phyloP scores from a whole-genome alignment of 2,797 vertebrate genomes.

The Tragopan temminckii region DNA sequence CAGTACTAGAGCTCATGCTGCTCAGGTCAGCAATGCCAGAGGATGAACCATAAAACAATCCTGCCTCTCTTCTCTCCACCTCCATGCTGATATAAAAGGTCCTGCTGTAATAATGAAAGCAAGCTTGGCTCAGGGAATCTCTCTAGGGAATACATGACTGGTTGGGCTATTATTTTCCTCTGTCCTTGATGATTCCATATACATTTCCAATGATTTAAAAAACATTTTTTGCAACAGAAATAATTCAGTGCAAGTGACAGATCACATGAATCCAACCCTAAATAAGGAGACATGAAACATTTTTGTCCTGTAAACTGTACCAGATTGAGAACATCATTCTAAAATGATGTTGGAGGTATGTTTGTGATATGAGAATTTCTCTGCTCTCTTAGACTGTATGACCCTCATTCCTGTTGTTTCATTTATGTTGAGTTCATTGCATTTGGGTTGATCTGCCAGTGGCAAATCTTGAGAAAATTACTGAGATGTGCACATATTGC shows the following conservation, averaged over 20 bases:
- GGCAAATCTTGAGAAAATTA: background rate
- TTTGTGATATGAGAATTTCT: background rate
- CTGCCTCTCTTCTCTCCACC: background rate
- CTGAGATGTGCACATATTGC: background rate
- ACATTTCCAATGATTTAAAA: background rate
- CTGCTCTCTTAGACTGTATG: background rate
- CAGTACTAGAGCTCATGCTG: background rate
- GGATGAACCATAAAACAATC: background rate
- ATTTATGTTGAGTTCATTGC: background rate
- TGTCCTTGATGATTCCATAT: slow-evolving; percentile 1
- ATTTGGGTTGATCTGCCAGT: background rate
- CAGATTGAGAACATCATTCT: slow-evolving; percentile 56
- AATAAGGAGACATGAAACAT: background rate
- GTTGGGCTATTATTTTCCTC: background rate
- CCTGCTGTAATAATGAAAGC: background rate
- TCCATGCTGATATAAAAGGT: background rate
- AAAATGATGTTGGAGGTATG: slow-evolving; percentile 2
- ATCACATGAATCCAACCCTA: background rate
- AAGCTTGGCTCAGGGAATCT: slow-evolving; percentile 25
- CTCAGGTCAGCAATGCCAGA: background rate
- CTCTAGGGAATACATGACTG: background rate
- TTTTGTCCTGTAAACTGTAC: background rate
- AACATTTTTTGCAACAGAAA: background rate
- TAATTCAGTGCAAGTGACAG: background rate
- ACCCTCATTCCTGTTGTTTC: background rate